A percentile compares a stretch with the other conserved stretches of the same genome.
Conservation (phyloP, 2,888 invertebrate species). For the Amphipoea lucens region DNA sequence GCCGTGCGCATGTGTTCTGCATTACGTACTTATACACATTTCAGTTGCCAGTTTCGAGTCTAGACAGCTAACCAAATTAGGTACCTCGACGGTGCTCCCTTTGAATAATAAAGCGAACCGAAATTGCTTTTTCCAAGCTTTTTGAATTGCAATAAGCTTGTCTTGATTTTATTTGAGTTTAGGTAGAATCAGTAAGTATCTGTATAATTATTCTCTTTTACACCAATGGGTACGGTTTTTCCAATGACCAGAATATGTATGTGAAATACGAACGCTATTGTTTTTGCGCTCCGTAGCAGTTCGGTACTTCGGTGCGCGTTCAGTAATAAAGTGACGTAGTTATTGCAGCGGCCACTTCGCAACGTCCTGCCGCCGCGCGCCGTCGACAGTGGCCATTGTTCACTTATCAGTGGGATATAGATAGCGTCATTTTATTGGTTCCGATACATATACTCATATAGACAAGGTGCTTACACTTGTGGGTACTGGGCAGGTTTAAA, state of each 20-base stretch:
- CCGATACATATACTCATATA: neutral
- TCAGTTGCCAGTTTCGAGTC: neutral
- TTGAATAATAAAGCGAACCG: neutral
- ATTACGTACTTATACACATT: neutral
- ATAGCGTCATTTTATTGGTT: conserved; percentile 42
- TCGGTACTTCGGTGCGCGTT: neutral
- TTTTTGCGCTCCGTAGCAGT: conserved; percentile 11
- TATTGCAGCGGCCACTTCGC: conserved; percentile 16
- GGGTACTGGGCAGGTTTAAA: neutral
- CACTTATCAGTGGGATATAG: conserved; percentile 41
- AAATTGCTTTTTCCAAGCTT: neutral
- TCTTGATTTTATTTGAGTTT: neutral
- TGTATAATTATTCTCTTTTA: neutral
- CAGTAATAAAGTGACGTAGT: conserved; percentile 13
- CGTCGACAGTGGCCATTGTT: conserved; percentile 18
- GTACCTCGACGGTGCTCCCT: neutral
- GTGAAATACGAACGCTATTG: conserved; percentile 28
- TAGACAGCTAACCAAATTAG: conserved; percentile 11
- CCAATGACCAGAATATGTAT: conserved; percentile 8
- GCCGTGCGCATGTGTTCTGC: no score
- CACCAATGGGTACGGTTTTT: neutral
- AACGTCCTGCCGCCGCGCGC: conserved; percentile 17
- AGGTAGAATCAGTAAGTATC: neutral
- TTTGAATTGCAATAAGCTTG: neutral
- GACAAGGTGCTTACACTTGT: neutral